A percentile compares a stretch with the other conserved stretches of the same genome.
Conservation (phyloP, 2,113 vertebrate species). For the Oncorhynchus kisutch region DNA sequence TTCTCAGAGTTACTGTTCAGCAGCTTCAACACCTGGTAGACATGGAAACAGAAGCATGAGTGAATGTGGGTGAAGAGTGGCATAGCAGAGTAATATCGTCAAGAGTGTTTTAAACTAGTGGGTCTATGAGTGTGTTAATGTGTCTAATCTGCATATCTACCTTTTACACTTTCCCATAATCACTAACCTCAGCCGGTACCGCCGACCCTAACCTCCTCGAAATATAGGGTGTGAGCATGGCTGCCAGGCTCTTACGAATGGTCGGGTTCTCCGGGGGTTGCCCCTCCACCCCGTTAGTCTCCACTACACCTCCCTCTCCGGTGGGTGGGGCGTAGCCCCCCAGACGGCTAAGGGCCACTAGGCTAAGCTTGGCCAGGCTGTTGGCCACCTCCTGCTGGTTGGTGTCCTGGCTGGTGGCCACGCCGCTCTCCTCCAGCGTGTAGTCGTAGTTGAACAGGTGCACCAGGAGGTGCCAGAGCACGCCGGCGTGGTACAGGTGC, state of each 20-base stretch:
- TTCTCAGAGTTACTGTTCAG: slow-evolving; percentile 96
- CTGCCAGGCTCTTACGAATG: slow-evolving; percentile 88
- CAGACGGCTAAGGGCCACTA: slow-evolving; percentile 86
- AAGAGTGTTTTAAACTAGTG: neutral
- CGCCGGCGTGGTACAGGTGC: slow-evolving; percentile 91
- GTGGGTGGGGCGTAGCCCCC: slow-evolving; percentile 77
- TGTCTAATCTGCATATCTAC: neutral
- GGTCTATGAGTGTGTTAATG: neutral
- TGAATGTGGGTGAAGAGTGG: neutral
- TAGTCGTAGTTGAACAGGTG: slow-evolving; percentile 97
- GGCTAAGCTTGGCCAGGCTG: slow-evolving; percentile 89
- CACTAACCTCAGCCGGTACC: slow-evolving; percentile 81
- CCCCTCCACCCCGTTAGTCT: slow-evolving; percentile 61
- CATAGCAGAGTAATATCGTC: neutral
- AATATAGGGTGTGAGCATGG: slow-evolving; percentile 93
- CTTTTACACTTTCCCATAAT: neutral
- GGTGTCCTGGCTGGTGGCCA: slow-evolving; percentile 92
- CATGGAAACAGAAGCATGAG: neutral
- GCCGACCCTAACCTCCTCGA: slow-evolving; percentile 83
- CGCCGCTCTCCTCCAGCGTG: slow-evolving; percentile 95
- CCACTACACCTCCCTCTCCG: slow-evolving; percentile 18
- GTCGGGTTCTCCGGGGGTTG: slow-evolving; percentile 90
- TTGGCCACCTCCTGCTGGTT: slow-evolving; percentile 99
- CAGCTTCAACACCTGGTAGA: slow-evolving; percentile 88
- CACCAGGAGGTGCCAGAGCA: slow-evolving; percentile 92